Conservation (phyloP, 2,113 vertebrate genomes). For the Corvus hawaiiensis region DNA sequence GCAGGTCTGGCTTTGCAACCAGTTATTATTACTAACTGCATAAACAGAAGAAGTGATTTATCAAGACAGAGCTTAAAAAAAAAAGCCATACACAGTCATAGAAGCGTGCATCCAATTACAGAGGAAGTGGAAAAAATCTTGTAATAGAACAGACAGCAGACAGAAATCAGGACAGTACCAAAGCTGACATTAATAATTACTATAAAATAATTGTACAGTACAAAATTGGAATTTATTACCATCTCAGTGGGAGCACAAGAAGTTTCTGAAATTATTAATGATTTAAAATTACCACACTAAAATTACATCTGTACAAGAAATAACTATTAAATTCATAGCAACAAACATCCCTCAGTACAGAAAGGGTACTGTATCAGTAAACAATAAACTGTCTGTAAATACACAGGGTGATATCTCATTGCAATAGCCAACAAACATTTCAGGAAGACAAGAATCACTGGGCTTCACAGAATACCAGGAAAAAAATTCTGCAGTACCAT, state of each 20-base stretch:
- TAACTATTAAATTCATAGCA: not conserved
- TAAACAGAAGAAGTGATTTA: not conserved
- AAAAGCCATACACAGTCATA: not conserved
- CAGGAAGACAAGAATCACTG: not conserved
- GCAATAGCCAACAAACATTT: not conserved
- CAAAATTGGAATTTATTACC: not conserved
- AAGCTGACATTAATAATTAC: not conserved
- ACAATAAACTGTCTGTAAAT: not conserved
- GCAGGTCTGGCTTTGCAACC: not conserved
- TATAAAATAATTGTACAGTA: not conserved
- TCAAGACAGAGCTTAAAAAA: not conserved
- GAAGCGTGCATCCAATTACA: not conserved
- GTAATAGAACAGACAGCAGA: not conserved
- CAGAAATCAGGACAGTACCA: not conserved
- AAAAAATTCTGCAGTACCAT: not conserved
- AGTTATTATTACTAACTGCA: not conserved
- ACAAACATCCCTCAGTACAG: not conserved
- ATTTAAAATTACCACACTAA: not conserved
- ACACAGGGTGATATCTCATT: not conserved
- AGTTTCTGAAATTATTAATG: not conserved
- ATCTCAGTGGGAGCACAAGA: not conserved
- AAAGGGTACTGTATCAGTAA: not conserved
- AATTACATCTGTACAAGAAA: not conserved
- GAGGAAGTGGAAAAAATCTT: not conserved
- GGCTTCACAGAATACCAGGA: not conserved